A percentile compares a stretch with the other conserved stretches of the same genome.
Conservation (phyloP, 2,113 vertebrate species). For the Oreochromis tanganicae region DNA sequence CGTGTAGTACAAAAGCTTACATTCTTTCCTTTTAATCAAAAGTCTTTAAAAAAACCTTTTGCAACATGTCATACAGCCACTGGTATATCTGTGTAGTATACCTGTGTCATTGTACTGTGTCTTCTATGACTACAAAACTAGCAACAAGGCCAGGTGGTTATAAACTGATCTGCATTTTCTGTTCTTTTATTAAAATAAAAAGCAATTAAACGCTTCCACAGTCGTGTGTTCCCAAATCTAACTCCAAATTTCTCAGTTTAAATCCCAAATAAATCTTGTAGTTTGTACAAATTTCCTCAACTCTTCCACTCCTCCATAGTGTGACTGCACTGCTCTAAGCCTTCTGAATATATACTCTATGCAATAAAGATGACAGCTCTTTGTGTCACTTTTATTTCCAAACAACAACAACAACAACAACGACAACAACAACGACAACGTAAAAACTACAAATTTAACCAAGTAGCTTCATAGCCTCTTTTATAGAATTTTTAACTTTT, state of each 20-base stretch:
- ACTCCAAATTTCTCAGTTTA: neutral
- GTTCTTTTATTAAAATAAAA: neutral
- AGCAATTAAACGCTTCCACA: neutral
- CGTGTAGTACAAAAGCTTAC: neutral
- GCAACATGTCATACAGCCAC: neutral
- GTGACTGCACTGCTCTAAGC: neutral
- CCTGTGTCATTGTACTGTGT: neutral
- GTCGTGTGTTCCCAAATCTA: neutral
- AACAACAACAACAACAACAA: neutral
- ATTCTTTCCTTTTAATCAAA: neutral
- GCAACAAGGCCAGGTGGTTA: neutral
- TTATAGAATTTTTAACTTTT: neutral
- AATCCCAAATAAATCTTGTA: neutral
- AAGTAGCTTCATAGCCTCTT: neutral
- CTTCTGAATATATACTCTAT: neutral
- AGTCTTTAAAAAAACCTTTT: neutral
- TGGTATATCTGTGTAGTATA: neutral
- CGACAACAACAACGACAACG: fast-evolving
- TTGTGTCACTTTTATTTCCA: neutral
- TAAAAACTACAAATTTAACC: neutral
- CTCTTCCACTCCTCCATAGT: neutral
- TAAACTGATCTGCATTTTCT: neutral
- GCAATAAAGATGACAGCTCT: neutral
- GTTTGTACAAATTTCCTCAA: neutral
- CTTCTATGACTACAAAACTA: neutral